A percentile compares a stretch with the other conserved stretches of the same genome.
Conservation (phyloP, 2,797 vertebrate species). For the Anniella stebbinsi region DNA sequence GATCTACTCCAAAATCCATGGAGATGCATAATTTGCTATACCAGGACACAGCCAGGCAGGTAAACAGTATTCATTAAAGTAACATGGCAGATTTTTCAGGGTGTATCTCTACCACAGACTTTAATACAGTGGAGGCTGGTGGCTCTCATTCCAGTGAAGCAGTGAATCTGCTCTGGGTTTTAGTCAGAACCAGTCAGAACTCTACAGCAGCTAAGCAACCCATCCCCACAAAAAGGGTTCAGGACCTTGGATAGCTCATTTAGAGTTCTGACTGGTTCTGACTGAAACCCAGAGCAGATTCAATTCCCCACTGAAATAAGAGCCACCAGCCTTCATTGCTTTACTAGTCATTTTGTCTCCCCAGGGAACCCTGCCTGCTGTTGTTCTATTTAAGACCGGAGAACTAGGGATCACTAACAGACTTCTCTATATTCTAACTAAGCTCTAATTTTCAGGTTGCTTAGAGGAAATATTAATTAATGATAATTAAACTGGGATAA, state of each 20-base stretch:
- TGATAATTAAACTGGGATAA: not conserved
- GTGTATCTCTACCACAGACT: not conserved
- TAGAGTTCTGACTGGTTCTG: too few relatives aligned
- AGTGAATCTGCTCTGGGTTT: too few relatives aligned
- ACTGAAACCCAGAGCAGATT: too few relatives aligned
- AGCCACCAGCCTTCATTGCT: too few relatives aligned
- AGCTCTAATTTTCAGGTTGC: not conserved
- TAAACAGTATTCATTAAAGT: not conserved
- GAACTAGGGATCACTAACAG: not conserved
- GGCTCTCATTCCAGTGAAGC: too few relatives aligned
- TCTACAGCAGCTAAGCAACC: too few relatives aligned
- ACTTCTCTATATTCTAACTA: not conserved
- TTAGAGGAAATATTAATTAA: not conserved
- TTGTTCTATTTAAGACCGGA: too few relatives aligned
- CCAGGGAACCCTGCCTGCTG: not conserved
- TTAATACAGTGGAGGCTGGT: not conserved
- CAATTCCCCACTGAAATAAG: too few relatives aligned
- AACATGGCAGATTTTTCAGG: not conserved
- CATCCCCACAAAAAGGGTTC: too few relatives aligned
- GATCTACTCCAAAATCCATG: not conserved
- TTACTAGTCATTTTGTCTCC: not conserved
- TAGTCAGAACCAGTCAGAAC: too few relatives aligned
- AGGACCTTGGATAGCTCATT: too few relatives aligned
- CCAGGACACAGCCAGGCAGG: not conserved
- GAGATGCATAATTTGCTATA: not conserved